These are phyloP conservation scores for Eulithis testata DNA, from an alignment of 2,888 invertebrate species.

Conservation along the genomic window DNA sequence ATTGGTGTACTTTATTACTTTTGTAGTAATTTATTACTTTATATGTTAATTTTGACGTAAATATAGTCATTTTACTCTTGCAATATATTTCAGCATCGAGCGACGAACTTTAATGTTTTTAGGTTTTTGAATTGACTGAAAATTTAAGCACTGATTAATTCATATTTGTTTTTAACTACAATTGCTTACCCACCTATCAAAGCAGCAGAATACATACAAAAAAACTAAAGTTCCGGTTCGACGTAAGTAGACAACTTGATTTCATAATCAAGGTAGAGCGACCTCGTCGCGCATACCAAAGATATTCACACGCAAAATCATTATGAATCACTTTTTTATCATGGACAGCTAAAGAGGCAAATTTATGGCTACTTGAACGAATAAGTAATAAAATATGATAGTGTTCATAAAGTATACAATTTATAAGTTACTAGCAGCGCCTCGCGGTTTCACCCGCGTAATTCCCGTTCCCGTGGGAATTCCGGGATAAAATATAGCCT, in stretches of 20 bases:
- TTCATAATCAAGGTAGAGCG: constrained; percentile 4
- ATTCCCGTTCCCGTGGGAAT: no score
- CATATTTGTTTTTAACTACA: background rate
- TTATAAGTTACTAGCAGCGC: constrained; percentile 39
- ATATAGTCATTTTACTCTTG: no score
- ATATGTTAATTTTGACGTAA: no score
- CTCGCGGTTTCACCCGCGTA: no score
- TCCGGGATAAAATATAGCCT: no score
- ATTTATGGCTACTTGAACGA: constrained; percentile 21
- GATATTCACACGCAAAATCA: constrained; percentile 6
- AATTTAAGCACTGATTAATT: background rate
- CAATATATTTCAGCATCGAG: no score
- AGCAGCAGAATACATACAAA: background rate
- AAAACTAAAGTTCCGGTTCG: constrained; percentile 14
- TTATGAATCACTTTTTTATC: constrained; percentile 7
- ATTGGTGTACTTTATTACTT: background rate
- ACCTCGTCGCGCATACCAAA: constrained; percentile 8
- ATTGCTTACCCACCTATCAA: background rate
- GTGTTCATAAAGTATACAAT: constrained; percentile 14
- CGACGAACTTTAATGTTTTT: background rate
- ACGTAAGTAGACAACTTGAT: constrained; percentile 7
- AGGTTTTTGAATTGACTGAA: background rate
- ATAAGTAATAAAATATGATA: constrained; percentile 25
- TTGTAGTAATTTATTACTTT: no score
- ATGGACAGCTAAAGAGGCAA: constrained; percentile 30